phyloP scores from a whole-genome alignment of 2,888 invertebrate species.

The Meiosimyza platycephala region DNA sequence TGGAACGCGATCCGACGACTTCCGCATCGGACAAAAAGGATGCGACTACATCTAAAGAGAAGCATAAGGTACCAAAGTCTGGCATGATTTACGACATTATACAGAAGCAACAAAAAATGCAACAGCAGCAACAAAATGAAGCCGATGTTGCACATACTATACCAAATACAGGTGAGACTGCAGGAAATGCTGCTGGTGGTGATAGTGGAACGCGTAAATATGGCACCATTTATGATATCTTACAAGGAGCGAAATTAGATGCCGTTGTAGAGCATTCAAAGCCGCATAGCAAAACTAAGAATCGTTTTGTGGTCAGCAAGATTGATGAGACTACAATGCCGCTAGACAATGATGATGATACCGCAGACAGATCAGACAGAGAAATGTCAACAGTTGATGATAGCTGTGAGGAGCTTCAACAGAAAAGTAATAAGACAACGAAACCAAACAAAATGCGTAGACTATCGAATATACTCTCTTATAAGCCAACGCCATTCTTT shows the following conservation, averaged over 20 bases:
- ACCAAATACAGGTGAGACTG: not conserved
- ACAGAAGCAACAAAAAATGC: conserved; percentile 53
- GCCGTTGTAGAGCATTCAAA: conserved; percentile 36
- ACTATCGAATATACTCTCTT: conserved; percentile 66
- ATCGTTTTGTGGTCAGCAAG: conserved; percentile 65
- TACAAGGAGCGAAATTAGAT: conserved; percentile 61
- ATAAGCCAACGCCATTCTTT: conserved; percentile 46
- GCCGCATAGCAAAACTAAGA: conserved; percentile 44
- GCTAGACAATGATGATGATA: conserved; percentile 12
- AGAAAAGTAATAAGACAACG: conserved; percentile 46
- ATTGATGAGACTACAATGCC: conserved; percentile 57
- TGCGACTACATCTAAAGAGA: conserved; percentile 34
- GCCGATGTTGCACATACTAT: not conserved
- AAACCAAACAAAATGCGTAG: conserved; percentile 63
- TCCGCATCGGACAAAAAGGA: conserved; percentile 38
- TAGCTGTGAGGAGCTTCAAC: not conserved
- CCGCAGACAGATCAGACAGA: conserved; percentile 4
- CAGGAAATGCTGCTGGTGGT: conserved; percentile 1
- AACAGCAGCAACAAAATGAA: conserved; percentile 29
- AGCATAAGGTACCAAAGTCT: conserved; percentile 51
- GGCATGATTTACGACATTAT: conserved; percentile 67
- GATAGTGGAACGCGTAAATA: conserved; percentile 53
- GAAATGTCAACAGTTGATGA: not conserved
- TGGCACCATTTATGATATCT: conserved; percentile 67
- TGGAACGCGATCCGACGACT: conserved; percentile 49